Base-by-base conservation (phyloP, 2,888 invertebrate species). In the Himalopsyche kuldschensis region DNA sequence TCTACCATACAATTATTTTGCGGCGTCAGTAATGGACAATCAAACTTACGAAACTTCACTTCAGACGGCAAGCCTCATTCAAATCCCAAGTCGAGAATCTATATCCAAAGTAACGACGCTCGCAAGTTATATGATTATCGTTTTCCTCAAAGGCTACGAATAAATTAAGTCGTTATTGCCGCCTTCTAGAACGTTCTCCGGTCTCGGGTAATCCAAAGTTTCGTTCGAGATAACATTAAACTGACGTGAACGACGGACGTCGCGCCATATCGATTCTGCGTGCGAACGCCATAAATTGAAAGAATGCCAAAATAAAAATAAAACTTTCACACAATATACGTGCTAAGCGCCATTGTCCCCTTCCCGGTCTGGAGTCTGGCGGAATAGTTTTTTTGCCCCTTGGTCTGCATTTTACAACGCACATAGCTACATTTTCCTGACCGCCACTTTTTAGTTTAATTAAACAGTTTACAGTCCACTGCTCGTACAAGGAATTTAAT, bases 251-350 rank as follows among this genome's bases (percentile, higher is more conserved):
- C 27, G 69, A 27, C 30, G 69, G 69, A 69, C 69, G 69, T 69
- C 69, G 69, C 69, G 69, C 69, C 69, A 69, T 69, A 69, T 69
- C 69, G 69, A 69, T 69, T 69, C 69, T 69, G 69, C 69, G 69
- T 69, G 69, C 69, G 69, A 27, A 69, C 11, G 69, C 69, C 27
- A 69, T 69, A 69, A 69, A 69, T 69, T 69, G 69, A 69, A 69
- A 69, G 69, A 69, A 69, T 69, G 69, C 69, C 69, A 69, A 69
- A 69, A 41, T 41, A 69, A 69, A 69, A 69, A n/a, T n/a, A 69
- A 69, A 69, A 69, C 24, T 69, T 27, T 27, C 69, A 69, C 20
- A 69, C 27, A 69, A 69, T 69, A 69, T 27, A 69, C 27, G 55
- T 69, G 5, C 69, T 30, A 27, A 69, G 30, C 30, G 69, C 69